Conservation (phyloP, 2,888 invertebrate genomes). For the Acanthoscelides obtectus region DNA sequence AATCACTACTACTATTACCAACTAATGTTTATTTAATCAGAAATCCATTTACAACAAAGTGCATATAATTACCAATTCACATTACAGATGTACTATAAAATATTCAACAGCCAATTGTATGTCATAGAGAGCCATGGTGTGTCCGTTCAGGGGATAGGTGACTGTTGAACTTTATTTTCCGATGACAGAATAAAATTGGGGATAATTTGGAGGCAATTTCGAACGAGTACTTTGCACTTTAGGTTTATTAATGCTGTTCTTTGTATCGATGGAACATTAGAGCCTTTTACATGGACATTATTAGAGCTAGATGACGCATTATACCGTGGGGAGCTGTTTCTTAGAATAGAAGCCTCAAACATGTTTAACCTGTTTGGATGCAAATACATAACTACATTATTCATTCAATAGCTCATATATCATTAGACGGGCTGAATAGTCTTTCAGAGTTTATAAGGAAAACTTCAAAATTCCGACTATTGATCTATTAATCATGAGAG, state of each 20-base stretch:
- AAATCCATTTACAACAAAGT: slow-evolving; percentile 3
- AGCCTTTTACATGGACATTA: too few species aligned
- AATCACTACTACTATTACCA: background rate
- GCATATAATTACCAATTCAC: slow-evolving; percentile 1
- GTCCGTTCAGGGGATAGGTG: background rate
- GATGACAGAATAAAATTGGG: background rate
- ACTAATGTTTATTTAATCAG: background rate
- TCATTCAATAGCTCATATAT: too few species aligned
- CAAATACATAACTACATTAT: too few species aligned
- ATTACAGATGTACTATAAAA: slow-evolving; percentile 3
- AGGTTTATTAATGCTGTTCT: background rate
- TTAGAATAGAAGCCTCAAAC: too few species aligned
- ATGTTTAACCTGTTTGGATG: too few species aligned
- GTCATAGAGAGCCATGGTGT: background rate
- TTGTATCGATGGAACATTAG: background rate
- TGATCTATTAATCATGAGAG: too few species aligned
- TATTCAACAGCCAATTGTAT: background rate
- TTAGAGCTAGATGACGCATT: too few species aligned
- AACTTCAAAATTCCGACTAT: too few species aligned
- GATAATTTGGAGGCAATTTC: background rate
- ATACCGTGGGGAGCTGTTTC: too few species aligned
- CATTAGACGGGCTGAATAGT: too few species aligned
- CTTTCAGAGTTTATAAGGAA: too few species aligned
- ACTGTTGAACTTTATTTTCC: background rate
- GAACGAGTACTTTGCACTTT: background rate